Evolutionary conservation across 2,113 vertebrate species (phyloP), one percentile per base, ranked within the genome.

Genomic region (Penelope pileata): DNA sequence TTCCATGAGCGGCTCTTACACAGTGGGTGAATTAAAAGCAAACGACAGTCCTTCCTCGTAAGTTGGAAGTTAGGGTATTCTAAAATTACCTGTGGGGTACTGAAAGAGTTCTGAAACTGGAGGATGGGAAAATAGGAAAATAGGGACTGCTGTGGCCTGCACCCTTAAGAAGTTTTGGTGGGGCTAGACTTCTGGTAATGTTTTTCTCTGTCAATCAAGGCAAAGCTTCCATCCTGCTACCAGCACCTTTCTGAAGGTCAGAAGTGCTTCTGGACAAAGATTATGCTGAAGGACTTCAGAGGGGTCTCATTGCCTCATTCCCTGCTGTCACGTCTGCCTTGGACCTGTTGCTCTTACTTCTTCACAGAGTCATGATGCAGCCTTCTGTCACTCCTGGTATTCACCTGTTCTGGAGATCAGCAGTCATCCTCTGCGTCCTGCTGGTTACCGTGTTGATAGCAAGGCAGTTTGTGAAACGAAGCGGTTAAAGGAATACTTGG

Each of bases 361-460:
- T 64, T 56, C 48, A 30, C n/a, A 43, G 38, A n/a, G 8, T 53
- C 0, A 2, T 1, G 1, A 8, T 76, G 18, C n/a, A 64, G 14
- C 9, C 72, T 88, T 56, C 76, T 69, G 21, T 69, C 27, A 23
- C 32, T 43, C 17, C 54, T 75, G 16, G 10, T 82, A 4, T 2
- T 38, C 1, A 0, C 21, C 4, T 54, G 7, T 73, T 88, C 66
- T 43, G 59, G 67, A 3, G 29, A 29, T 9, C 26, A 8, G 42
- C 22, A 16, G 42, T 43, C 93, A 16, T 68, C n/a, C 16, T 67
- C 10, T 64, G 7, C 24, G 6, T 74, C 34, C 26, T 84, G 42
- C 34, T 74, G 23, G 12, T 78, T 70, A 12, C 19, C 26, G 8
- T 30, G 51, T 10, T 0, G 1, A 43, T 32, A 38, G 15, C 13